Conservation (phyloP, 2,113 vertebrate species). For the Formicarius rufipectus region DNA sequence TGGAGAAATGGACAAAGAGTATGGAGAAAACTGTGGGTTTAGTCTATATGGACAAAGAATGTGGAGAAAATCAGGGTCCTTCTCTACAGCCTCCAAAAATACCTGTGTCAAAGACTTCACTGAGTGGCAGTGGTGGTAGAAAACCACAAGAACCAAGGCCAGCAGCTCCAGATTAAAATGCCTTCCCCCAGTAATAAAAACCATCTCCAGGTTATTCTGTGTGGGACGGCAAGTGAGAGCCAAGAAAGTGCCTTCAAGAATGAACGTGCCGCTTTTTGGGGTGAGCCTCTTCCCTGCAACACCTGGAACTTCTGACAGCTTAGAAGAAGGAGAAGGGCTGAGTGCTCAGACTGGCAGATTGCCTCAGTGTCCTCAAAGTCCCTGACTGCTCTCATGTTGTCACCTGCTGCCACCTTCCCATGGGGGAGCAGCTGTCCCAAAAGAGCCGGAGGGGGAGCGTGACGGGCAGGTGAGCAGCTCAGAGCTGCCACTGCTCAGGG, state of each 20-base stretch:
- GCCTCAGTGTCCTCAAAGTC: slow-evolving; percentile 5
- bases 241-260: slow-evolving; percentile 46
- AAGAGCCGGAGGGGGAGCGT: not conserved
- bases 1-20: not conserved
- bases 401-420: slow-evolving; percentile 46
- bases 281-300: not conserved
- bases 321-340: slow-evolving; percentile 1
- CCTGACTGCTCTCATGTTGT: not conserved
- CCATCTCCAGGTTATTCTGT: not conserved
- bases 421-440: slow-evolving; percentile 25
- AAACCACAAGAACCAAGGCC: not conserved
- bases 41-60: not conserved
- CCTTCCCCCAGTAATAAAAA: not conserved
- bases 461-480: not conserved
- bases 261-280: slow-evolving; percentile 3
- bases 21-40: not conserved
- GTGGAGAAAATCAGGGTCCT: not conserved
- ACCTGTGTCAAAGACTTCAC: not conserved
- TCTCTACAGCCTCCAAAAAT: not conserved
- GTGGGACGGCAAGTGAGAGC: slow-evolving; percentile 18
- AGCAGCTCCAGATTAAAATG: not conserved
- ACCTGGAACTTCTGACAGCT: slow-evolving; percentile 41
- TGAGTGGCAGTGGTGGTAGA: not conserved
- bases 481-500: not conserved
- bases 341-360: slow-evolving; percentile 39